phyloP scores from a whole-genome alignment of 2,888 invertebrate species.

The Arge pagana region DNA sequence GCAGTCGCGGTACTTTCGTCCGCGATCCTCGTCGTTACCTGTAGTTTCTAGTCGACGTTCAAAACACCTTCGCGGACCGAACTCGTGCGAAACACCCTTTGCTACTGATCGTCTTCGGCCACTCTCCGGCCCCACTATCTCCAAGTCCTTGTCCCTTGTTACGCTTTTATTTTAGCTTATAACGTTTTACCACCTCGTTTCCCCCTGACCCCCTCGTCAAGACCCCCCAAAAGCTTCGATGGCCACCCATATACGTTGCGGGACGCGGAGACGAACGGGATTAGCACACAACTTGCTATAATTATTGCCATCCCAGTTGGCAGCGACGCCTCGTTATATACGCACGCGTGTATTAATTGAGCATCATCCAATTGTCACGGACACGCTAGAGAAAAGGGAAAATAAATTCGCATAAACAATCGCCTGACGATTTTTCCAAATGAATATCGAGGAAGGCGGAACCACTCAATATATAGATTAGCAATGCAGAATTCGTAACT shows the following conservation, averaged over 20 bases:
- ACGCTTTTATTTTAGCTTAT: constrained; percentile 54
- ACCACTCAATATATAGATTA: no score
- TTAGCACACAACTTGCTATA: constrained; percentile 33
- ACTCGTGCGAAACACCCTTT: constrained; percentile 38
- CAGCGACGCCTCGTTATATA: constrained; percentile 14
- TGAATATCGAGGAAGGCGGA: no score
- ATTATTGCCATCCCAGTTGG: constrained; percentile 34
- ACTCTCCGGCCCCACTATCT: constrained; percentile 28
- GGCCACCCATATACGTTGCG: constrained; percentile 12
- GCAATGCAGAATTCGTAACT: no score
- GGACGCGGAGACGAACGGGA: constrained; percentile 26
- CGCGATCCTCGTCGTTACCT: constrained; percentile 40
- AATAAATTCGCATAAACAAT: no score
- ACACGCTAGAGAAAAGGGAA: no score
- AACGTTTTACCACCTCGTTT: constrained; percentile 36
- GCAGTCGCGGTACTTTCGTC: no score
- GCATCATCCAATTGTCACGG: constrained; percentile 1
- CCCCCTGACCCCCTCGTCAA: constrained; percentile 32
- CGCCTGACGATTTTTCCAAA: no score
- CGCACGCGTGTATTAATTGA: neutral
- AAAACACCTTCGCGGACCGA: constrained; percentile 43
- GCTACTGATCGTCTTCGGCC: constrained; percentile 26
- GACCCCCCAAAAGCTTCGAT: constrained; percentile 11
- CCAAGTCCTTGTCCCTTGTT: constrained; percentile 41
- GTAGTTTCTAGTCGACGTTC: constrained; percentile 35